phyloP scores from a whole-genome alignment of 2,797 vertebrate species.

The Nyctibius grandis region DNA sequence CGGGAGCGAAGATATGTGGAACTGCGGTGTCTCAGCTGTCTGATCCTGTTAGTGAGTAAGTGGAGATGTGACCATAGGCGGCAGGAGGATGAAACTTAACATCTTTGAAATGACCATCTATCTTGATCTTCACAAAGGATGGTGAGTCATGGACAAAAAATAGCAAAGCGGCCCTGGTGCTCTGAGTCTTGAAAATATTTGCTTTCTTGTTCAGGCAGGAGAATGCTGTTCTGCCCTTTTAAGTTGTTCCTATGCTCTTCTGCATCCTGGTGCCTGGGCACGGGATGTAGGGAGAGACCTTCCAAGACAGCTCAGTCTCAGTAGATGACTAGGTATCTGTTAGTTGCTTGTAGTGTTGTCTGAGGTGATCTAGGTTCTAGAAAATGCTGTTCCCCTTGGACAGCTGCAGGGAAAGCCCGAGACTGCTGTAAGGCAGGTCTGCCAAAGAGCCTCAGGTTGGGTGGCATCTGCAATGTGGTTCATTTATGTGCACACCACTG shows the following conservation, averaged over 20 bases:
- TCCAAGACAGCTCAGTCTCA: background rate
- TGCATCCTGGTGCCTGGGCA: background rate
- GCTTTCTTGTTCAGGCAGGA: background rate
- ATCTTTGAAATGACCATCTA: background rate
- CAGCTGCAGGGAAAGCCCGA: background rate
- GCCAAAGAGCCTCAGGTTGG: background rate
- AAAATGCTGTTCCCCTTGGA: background rate
- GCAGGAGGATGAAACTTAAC: background rate
- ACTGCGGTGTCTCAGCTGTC: background rate
- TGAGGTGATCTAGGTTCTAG: background rate
- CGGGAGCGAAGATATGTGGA: background rate
- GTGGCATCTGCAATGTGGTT: background rate
- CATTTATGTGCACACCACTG: rapidly evolving
- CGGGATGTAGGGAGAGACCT: background rate
- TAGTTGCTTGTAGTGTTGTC: background rate
- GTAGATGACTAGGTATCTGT: background rate
- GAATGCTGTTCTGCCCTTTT: background rate
- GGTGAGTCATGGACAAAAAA: background rate
- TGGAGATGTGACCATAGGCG: background rate
- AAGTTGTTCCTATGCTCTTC: background rate
- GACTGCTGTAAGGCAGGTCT: background rate
- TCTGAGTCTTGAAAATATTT: background rate
- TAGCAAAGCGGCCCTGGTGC: background rate
- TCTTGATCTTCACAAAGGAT: background rate
- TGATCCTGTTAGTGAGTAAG: background rate